Conservation (phyloP, 2,113 vertebrate species). For the Pyrgilauda ruficollis region DNA sequence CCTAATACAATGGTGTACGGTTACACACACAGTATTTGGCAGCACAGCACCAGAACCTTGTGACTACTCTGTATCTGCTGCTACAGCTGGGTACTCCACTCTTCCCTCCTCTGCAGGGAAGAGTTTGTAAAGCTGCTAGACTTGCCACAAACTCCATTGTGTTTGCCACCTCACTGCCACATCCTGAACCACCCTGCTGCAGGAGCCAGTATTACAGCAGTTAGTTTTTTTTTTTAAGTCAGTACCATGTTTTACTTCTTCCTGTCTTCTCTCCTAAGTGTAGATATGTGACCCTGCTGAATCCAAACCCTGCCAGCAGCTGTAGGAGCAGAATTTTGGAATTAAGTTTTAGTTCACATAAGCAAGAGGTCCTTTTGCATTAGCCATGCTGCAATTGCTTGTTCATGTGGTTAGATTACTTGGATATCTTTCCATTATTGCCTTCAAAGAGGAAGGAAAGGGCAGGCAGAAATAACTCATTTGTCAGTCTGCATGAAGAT, state of each 20-base stretch:
- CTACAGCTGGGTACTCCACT: background rate
- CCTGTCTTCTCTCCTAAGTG: background rate
- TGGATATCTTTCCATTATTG: constrained; percentile 42
- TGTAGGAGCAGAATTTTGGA: background rate
- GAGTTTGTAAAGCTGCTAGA: background rate
- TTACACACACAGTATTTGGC: background rate
- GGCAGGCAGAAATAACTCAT: constrained; percentile 53
- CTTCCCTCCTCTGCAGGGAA: background rate
- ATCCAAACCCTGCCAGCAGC: background rate
- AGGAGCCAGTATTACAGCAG: background rate
- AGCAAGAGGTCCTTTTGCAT: background rate
- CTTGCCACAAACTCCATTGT: background rate
- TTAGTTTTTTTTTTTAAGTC: background rate
- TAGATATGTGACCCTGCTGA: background rate
- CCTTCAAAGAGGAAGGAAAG: constrained; percentile 58
- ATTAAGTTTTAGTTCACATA: background rate
- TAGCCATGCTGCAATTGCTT: background rate
- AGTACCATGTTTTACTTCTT: background rate
- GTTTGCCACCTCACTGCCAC: background rate
- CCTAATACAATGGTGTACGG: background rate
- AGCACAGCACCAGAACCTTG: background rate
- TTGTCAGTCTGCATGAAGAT: constrained; percentile 16
- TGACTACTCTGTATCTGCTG: background rate
- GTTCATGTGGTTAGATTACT: constrained; percentile 24
- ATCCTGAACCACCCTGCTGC: background rate